phyloP scores from a whole-genome alignment of 2,797 vertebrate species.

The Distichodus sexfasciatus region DNA sequence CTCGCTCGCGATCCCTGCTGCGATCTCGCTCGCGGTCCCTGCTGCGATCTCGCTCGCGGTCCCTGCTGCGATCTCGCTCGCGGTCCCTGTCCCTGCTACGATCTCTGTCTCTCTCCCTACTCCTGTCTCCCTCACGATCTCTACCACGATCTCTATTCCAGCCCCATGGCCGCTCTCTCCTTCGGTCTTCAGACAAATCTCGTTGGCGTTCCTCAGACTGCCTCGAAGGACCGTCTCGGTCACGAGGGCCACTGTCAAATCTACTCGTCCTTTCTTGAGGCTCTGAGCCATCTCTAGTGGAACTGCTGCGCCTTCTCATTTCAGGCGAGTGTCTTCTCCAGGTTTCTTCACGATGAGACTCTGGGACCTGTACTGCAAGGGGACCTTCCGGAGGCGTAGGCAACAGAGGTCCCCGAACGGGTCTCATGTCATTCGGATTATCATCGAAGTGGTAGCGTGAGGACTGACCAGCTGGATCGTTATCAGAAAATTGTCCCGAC shows the following conservation, averaged over 20 bases:
- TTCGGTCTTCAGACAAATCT: slow-evolving; percentile 81
- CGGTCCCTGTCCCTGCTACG: slow-evolving; percentile 52
- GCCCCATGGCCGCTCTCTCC: too few relatives aligned
- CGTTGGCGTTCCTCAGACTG: slow-evolving; percentile 76
- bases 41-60: slow-evolving; percentile 27
- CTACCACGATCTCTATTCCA: slow-evolving; percentile 81
- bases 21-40: slow-evolving; percentile 43
- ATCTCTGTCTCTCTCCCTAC: slow-evolving; percentile 79
- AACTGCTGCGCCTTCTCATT: slow-evolving; percentile 73
- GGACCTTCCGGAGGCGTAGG: slow-evolving; percentile 80
- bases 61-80: slow-evolving; percentile 34
- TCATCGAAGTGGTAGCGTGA: slow-evolving; percentile 83
- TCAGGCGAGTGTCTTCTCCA: slow-evolving; percentile 80
- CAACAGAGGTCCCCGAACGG: slow-evolving; percentile 82
- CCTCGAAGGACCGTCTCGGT: slow-evolving; percentile 66
- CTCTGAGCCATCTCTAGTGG: slow-evolving; percentile 78
- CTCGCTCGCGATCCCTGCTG: too few relatives aligned
- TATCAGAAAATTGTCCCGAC: slow-evolving; percentile 68
- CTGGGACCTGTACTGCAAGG: slow-evolving; percentile 76
- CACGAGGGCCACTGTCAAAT: slow-evolving; percentile 81
- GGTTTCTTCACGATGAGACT: slow-evolving; percentile 76
- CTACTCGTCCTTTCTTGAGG: slow-evolving; percentile 80
- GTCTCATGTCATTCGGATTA: slow-evolving; percentile 74
- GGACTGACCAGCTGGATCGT: slow-evolving; percentile 63
- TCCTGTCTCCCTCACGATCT: slow-evolving; percentile 78